These are phyloP conservation scores for Remorina albescens DNA, from an alignment of 2,797 vertebrate species.

Conservation along the genomic window DNA sequence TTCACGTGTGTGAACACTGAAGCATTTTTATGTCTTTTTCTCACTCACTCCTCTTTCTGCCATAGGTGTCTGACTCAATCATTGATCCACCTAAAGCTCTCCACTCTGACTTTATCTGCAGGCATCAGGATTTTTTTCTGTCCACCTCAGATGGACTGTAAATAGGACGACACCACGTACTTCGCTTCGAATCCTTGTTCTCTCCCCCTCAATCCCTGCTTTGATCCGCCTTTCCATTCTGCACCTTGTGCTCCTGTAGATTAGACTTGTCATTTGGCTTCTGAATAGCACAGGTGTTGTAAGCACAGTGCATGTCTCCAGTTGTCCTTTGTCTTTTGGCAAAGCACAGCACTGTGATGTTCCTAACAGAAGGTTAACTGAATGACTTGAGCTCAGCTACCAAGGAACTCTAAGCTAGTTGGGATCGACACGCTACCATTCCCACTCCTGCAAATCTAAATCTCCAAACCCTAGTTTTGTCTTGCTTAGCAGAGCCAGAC, in stretches of 20 bases:
- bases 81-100: constrained; percentile 51
- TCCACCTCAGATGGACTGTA: constrained; percentile 58
- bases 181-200: constrained; percentile 55
- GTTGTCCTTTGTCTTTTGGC: constrained; percentile 64
- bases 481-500: constrained; percentile 66
- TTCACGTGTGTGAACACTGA: constrained; percentile 5
- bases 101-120: constrained; percentile 42
- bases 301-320: constrained; percentile 46
- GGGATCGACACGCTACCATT: constrained; percentile 42
- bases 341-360: constrained; percentile 36
- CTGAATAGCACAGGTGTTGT: constrained; percentile 48
- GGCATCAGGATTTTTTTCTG: constrained; percentile 34
- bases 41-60: background rate
- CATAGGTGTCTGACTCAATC: constrained; percentile 34
- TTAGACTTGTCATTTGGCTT: constrained; percentile 64
- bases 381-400: constrained; percentile 54
- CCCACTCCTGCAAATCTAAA: constrained; percentile 60
- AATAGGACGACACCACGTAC: constrained; percentile 61
- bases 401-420: constrained; percentile 65
- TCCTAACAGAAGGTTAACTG: constrained; percentile 61
- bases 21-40: background rate
- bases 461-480: constrained; percentile 69
- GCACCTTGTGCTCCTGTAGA: constrained; percentile 57
- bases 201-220: constrained; percentile 41
- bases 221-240: constrained; percentile 52